Evolutionary conservation across 2,797 vertebrate species (phyloP), one percentile per base, ranked within the genome.

Genomic region (Phaenicophaeus curvirostris): DNA sequence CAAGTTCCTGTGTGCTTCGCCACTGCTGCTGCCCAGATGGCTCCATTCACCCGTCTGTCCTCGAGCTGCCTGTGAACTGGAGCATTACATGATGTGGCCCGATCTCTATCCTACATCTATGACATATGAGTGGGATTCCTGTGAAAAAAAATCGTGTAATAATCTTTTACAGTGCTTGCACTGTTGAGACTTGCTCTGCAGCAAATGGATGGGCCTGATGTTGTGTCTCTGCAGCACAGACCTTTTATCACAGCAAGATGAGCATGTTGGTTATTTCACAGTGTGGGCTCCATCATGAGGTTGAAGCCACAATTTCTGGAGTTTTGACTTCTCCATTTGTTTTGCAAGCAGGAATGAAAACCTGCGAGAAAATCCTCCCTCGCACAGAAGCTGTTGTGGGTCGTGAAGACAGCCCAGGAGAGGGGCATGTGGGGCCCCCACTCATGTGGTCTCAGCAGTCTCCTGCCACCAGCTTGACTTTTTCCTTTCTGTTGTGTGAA

Each of bases 121-220:
- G 65, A 10, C 54, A n/a, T 3, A 3, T 1, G 27, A 12, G 48
- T 55, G 68, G 57, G 24, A 44, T 73, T 66, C 39, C 76, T 13
- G 1, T n/a, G 57, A 46, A 3, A 3, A 21, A 12, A 4, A 20
- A 11, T 8, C 41, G 0, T 1, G 0, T 2, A 24, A 27, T 13
- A 10, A 8, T 24, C 16, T 53, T 42, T 7, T 13, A 3, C 41
- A 31, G 66, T 9, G 75, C 23, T 23, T 3, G 27, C 5, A 54
- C 58, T 3, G 1, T 2, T 15, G 48, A 51, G 5, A 20, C 5
- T 28, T 7, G 0, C 39, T 14, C 15, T 0, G 0, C 55, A 30
- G 19, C 0, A 3, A 28, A 3, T 3, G 48, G n/a, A 1, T 37
- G 68, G 19, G 48, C 41, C 68, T 2, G 1, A 2, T 5, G 25